Base-by-base conservation (phyloP, 2,797 vertebrate genomes). In the Cercopithecus mitis region DNA sequence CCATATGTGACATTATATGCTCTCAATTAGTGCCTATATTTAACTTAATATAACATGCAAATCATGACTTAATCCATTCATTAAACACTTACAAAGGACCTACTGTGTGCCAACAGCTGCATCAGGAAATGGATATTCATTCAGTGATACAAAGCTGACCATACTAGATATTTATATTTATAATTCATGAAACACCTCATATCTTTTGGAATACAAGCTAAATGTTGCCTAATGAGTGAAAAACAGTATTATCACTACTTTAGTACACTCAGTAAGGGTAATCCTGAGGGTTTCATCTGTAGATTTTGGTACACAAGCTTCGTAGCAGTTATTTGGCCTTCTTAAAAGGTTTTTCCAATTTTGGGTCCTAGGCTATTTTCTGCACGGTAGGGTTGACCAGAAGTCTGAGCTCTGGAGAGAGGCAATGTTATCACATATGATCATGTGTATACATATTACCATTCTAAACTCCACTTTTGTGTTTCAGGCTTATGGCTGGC, bases 401-500 rank as follows among this genome's bases (percentile, higher is more conserved):
- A 81, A 88, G 41, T 83, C 91, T 93, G 52, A 91, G 81, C 15
- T 70, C 47, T 17, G 4, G 15, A 47, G 30, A 55, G 41, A 80
- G 5, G 30, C 77, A 50, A n/a, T 1, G 2, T 80, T 27, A 10
- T 25, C 57, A 27, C 13, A 14, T 24, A 89, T 58, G 19, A 27
- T 52, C 70, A 0, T 1, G 4, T 75, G 88, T 90, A 30, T 76
- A 12, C 22, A 1, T 25, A 15, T 67, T 70, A 36, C 90, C 67
- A 52, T 94, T 97, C 79, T 97, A 92, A 98, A 97, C 14, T 64
- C 12, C 87, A 55, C 55, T 98, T 97, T 93, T 98, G 10, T 98
- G 95, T 99, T 99, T 79, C 98, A 99, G 99, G 99, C 99, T 80
- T 99, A 99, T 97, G 98, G 99, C 9, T 99, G 99, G 99, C 98